A percentile compares a stretch with the other conserved stretches of the same genome.
phyloP scores from a whole-genome alignment of 2,797 vertebrate genomes.

The Anomalospiza imberbis region DNA sequence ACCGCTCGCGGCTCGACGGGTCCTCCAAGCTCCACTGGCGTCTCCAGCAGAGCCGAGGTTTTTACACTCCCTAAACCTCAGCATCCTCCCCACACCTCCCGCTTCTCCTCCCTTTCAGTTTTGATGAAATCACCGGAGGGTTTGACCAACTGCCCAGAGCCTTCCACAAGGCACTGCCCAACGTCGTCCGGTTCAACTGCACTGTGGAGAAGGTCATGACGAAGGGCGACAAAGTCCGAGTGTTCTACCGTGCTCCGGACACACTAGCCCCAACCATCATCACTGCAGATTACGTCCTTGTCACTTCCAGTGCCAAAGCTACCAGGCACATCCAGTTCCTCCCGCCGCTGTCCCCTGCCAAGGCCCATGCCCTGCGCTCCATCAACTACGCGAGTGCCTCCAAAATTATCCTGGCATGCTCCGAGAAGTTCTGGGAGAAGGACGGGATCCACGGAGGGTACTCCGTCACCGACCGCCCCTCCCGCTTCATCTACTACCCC shows the following conservation, averaged over 20 bases:
- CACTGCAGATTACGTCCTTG: not conserved
- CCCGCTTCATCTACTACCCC: constrained; percentile 65
- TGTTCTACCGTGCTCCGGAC: not conserved
- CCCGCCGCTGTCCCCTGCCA: not conserved
- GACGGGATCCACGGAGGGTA: constrained; percentile 43
- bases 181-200: constrained; percentile 71
- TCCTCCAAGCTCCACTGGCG: accelerated
- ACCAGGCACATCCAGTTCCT: constrained; percentile 54
- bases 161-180: constrained; percentile 69
- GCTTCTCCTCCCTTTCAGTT: constrained; percentile 63
- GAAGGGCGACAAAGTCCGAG: not conserved
- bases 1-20: accelerated
- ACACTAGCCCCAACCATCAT: accelerated
- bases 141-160: constrained; percentile 78
- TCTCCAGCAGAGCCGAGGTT: not conserved
- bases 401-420: constrained; percentile 57
- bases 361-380: constrained; percentile 36
- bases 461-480: constrained; percentile 55
- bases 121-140: constrained; percentile 79
- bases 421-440: constrained; percentile 59
- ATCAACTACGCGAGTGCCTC: constrained; percentile 20
- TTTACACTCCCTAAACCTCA: accelerated
- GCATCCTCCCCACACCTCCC: not conserved
- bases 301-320: constrained; percentile 51
- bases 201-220: constrained; percentile 73